Base-by-base conservation (phyloP, 2,113 vertebrate species). In the Otolemur garnettii region DNA sequence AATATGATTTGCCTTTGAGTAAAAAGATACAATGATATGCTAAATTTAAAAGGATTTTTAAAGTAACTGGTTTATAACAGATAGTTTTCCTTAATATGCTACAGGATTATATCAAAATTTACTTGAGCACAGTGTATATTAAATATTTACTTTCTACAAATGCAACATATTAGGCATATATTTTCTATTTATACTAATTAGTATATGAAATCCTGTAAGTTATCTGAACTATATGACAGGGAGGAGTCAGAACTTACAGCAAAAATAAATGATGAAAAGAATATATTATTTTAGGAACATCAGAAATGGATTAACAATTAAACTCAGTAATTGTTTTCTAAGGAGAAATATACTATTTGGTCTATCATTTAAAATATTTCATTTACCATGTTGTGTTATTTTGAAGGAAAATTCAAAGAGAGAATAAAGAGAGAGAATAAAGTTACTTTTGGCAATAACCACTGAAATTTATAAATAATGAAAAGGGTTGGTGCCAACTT, bases 61-160 rank as follows among this genome's bases (percentile, higher is more conserved):
- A 93, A 95, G 94, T 14, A 89, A 57, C 77, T 92, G 62, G 53
- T 9, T 84, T 75, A 28, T 87, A 95, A 35, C 35, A 90, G 14
- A 71, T 12, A 45, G 7, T 93, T 75, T 95, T 90, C 69, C 69
- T 90, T 78, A 95, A 77, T 60, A 77, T 75, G 33, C 15, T 90
- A 72, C 7, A 90, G 3, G 38, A 90, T 81, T 77, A 59, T 60
- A 22, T 50, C 35, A 96, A 96, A 88, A 77, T 91, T 95, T 28
- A 87, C 35, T 79, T 93, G 66, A 18, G 35, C n/a, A 77, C 13
- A 84, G 12, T 86, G 0, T 69, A 80, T 64, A 74, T 66, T 83
- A 92, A 84, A 93, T 87, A 91, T 78, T 92, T 66, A 87, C 24
- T 92, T 93, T n/a, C 71, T 77, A 93, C 60, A 95, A 87, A 96